Evolutionary conservation across 2,888 invertebrate species (phyloP), one percentile per base, ranked within the genome.

Genomic region (Agrochola lychnidis): DNA sequence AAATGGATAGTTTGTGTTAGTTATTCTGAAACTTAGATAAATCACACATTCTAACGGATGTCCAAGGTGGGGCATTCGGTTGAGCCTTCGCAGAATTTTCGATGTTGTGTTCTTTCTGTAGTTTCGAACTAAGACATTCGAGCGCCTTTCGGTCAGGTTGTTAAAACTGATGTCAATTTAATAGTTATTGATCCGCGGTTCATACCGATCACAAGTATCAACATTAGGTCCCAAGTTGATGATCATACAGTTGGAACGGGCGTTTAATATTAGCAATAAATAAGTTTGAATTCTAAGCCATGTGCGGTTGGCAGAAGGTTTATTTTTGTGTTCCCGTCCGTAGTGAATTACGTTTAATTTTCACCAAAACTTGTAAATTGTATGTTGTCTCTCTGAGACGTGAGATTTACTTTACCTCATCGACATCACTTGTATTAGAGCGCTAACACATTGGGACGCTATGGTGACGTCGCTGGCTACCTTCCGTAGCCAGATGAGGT

Each of bases 271-370:
- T 84, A 78, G 82, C 83, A 86, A 78, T 82, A 81, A 84, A 86
- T 76, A 77, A 87, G 84, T 82, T 88, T 82, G 66, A 78, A 82
- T 80, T 85, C 80, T 81, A 81, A 83, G 90, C 88, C 90, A 90
- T 90, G 93, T 91, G 95, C 92, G 94, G 94, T 92, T 85, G 93
- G 92, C 85, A 85, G 74, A 82, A 67, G 77, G 78, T 81, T 87
- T 80, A 79, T 85, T 90, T 94, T 96, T 96, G 93, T 95, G 95
- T 96, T 96, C 96, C 96, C 96, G 96, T 96, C 96, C 96, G 92
- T 96, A 96, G 95, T 83, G 88, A 94, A 92, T 95, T 95, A 95
- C 88, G 88, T 91, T 90, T 89, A 90, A 87, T 90, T 91, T 87
- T 90, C 89, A 91, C 88, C 86, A 80, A 82, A 87, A 83, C 81